A percentile compares a stretch with the other conserved stretches of the same genome.
These are phyloP conservation scores for Odontothrips loti DNA, from an alignment of 2,888 invertebrate species.

Conservation along the genomic window DNA sequence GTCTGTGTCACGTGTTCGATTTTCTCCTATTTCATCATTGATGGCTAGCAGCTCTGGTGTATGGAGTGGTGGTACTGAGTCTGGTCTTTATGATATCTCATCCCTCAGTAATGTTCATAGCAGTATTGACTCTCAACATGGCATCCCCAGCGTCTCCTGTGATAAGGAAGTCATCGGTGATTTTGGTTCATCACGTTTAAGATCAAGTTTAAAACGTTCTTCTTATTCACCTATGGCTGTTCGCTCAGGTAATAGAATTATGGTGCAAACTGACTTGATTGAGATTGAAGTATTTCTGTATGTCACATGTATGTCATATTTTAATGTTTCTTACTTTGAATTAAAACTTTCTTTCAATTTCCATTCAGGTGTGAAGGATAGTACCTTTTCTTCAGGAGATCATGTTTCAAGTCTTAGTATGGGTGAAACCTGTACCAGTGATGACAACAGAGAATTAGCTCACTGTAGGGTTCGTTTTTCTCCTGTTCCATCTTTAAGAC, in stretches of 20 bases:
- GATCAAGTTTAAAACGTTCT: constrained; percentile 76
- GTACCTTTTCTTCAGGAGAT: background rate
- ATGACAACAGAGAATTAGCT: background rate
- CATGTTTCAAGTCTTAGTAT: background rate
- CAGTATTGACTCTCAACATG: constrained; percentile 6
- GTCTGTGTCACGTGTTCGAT: constrained; percentile 68
- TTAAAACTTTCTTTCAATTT: background rate
- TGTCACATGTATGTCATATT: background rate
- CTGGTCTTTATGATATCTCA: constrained; percentile 14
- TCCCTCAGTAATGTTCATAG: background rate
- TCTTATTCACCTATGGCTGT: constrained; percentile 46
- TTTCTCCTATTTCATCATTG: constrained; percentile 65
- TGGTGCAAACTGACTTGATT: background rate
- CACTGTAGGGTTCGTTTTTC: background rate
- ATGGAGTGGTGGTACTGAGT: constrained; percentile 15
- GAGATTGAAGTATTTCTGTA: background rate
- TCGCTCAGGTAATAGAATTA: background rate
- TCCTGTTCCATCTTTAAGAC: background rate
- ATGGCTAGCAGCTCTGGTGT: constrained; percentile 38
- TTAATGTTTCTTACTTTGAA: background rate
- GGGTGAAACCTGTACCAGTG: background rate
- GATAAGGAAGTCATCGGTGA: background rate
- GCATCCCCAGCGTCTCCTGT: background rate
- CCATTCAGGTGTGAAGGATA: background rate
- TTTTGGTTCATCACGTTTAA: constrained; percentile 48